Percentiles rank a stretch among this genome's conserved stretches.
Conservation (phyloP, 2,888 invertebrate genomes). For the Piscicola geometra region DNA sequence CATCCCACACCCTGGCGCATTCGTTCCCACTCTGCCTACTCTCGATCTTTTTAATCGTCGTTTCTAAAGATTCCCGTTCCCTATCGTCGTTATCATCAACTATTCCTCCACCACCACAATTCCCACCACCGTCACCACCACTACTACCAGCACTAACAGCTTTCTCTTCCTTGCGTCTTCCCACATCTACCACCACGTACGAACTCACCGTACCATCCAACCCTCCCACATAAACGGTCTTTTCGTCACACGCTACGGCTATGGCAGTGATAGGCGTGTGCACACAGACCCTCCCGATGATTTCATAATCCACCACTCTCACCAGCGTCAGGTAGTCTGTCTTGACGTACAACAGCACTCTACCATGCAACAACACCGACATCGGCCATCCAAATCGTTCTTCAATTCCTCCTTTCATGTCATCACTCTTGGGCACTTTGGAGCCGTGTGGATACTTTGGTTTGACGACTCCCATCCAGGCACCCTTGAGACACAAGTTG, state of each 20-base stretch:
- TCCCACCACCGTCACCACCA: no score
- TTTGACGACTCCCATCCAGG: constrained; percentile 14
- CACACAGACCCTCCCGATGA: constrained; percentile 13
- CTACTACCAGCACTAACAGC: no score
- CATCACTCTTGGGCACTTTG: background rate
- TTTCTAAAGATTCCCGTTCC: no score
- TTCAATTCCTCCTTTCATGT: background rate
- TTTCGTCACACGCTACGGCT: constrained; percentile 5
- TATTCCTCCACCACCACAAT: constrained; percentile 1
- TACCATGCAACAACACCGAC: background rate
- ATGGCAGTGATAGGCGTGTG: constrained; percentile 11
- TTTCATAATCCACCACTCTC: background rate
- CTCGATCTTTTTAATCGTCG: constrained; percentile 11
- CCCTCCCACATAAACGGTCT: constrained; percentile 24
- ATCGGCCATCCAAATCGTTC: constrained; percentile 20
- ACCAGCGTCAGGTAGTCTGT: constrained; percentile 16
- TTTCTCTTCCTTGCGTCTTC: background rate
- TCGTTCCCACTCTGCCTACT: constrained; percentile 9
- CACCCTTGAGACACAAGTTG: background rate
- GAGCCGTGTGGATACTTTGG: background rate
- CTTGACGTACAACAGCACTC: constrained; percentile 17
- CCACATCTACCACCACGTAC: constrained; percentile 14
- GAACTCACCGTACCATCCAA: constrained; percentile 16
- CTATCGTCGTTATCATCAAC: no score
- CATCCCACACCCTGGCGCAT: constrained; percentile 24